Conservation (phyloP, 2,797 vertebrate species). For the Apogon talboti region DNA sequence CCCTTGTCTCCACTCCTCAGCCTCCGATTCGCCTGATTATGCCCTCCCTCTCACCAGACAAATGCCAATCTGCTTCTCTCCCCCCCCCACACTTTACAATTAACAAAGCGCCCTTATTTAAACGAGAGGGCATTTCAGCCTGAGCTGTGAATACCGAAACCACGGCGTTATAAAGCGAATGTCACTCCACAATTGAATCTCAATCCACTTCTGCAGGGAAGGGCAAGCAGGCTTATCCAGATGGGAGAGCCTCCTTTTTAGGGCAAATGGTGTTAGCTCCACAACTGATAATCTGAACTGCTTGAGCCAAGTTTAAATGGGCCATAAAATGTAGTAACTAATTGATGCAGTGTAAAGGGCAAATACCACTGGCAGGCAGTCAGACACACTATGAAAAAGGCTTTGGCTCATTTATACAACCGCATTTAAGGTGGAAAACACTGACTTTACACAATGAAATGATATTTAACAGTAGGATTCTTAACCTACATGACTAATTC, state of each 20-base stretch:
- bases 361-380: conserved; percentile 56
- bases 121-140: conserved; percentile 57
- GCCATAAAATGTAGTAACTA: conserved; percentile 77
- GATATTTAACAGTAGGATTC: conserved; percentile 6
- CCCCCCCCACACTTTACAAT: conserved; percentile 50
- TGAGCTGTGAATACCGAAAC: conserved; percentile 56
- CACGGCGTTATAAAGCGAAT: conserved; percentile 56
- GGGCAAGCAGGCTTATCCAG: conserved; percentile 62
- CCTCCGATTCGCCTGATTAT: conserved; percentile 75
- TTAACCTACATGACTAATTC: conserved; percentile 16
- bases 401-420: conserved; percentile 37
- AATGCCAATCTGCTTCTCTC: conserved; percentile 57
- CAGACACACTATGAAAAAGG: conserved; percentile 31
- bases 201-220: conserved; percentile 48
- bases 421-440: conserved; percentile 25
- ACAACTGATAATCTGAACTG: conserved; percentile 67
- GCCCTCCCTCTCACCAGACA: conserved; percentile 60
- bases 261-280: conserved; percentile 60
- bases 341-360: conserved; percentile 78
- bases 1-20: conserved; percentile 73
- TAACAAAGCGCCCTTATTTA: conserved; percentile 73
- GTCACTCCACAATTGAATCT: conserved; percentile 66
- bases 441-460: conserved; percentile 26
- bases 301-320: conserved; percentile 77
- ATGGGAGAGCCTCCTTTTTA: conserved; percentile 50